These are phyloP conservation scores for western clawed frog (Xenopus tropicalis) DNA, from an alignment of 2,113 vertebrate genomes.

Conservation along the genomic window UCB_Xtro_10.0 CM004446.2:147174001-147174500, in stretches of 20 bases:
- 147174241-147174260: constrained; percentile 45
- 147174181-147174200: background rate
- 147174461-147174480: too few species aligned
- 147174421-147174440: too few species aligned
- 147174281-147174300: constrained; percentile 51
- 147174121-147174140: background rate
- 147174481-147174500: too few species aligned
- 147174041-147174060: background rate
- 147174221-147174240: constrained; percentile 44
- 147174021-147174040: background rate
- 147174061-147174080: background rate
- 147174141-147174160: background rate
- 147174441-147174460: too few species aligned
- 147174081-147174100: background rate
- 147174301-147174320: constrained; percentile 56
- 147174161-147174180: background rate
- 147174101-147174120: background rate
- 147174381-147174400: too few species aligned
- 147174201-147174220: background rate
- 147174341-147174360: too few species aligned
- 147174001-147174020: background rate
- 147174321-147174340: constrained; percentile 42
- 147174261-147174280: constrained; percentile 50
- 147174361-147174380: too few species aligned
- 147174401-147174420: too few species aligned